Evolutionary conservation across 2,113 vertebrate genomes (phyloP).

Genomic region (Myiagra hebetior): DNA sequence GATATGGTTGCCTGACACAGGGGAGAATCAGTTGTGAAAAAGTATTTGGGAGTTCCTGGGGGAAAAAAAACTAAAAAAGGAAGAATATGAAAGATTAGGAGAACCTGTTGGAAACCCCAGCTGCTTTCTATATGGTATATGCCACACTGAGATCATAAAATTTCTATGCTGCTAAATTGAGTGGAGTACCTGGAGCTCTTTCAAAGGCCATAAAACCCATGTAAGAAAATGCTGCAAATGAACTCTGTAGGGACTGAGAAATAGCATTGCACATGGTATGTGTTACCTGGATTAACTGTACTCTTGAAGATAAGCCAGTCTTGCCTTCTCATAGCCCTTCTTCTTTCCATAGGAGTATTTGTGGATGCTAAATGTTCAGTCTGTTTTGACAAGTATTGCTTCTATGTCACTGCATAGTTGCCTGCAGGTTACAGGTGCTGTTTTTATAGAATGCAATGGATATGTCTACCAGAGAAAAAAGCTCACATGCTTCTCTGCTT

Average conservation of each 20-base stretch:
- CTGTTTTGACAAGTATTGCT: slow-evolving; percentile 31
- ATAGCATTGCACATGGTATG: background rate
- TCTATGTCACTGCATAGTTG: background rate
- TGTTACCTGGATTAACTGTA: slow-evolving; percentile 54
- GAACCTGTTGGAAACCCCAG: background rate
- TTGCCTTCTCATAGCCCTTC: background rate
- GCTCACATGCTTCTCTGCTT: background rate
- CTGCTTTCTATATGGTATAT: background rate
- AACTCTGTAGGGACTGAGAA: background rate
- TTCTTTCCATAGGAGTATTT: background rate
- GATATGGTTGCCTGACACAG: background rate
- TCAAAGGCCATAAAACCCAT: background rate
- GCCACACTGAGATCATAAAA: background rate
- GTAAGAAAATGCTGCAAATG: background rate
- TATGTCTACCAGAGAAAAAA: background rate
- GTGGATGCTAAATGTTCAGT: background rate
- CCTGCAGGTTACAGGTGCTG: slow-evolving; percentile 2
- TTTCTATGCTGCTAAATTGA: background rate
- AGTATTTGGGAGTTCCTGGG: background rate
- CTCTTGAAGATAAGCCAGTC: slow-evolving; percentile 15
- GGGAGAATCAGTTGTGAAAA: background rate
- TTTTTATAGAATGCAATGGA: background rate
- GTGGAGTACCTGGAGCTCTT: background rate
- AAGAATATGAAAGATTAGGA: background rate
- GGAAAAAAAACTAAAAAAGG: background rate